Evolutionary conservation across 2,797 vertebrate species (phyloP).

Genomic region (Rhinichthys osculus): DNA sequence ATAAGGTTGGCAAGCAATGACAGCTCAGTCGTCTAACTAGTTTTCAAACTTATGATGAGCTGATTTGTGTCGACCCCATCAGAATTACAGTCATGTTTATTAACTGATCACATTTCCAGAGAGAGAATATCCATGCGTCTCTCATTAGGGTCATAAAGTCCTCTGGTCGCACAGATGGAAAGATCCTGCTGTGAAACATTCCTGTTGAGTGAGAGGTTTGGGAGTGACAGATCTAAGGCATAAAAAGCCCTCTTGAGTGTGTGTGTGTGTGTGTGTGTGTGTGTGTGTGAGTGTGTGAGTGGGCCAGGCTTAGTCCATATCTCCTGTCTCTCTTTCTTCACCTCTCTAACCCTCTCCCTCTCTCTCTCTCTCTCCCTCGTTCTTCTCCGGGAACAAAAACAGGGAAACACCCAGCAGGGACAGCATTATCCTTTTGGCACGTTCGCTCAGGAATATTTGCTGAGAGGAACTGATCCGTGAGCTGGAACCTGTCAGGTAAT

Average conservation of each 20-base stretch:
- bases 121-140: neutral
- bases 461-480: neutral
- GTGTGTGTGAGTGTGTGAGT: neutral
- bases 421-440: slow-evolving; percentile 12
- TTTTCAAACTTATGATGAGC: neutral
- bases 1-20: neutral
- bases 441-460: neutral
- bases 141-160: neutral
- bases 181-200: slow-evolving; percentile 22
- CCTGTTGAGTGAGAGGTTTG: slow-evolving; percentile 1
- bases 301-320: neutral
- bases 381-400: slow-evolving; percentile 8
- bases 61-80: neutral
- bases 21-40: neutral
- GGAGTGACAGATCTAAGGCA: neutral
- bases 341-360: neutral
- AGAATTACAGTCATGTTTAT: neutral
- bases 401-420: slow-evolving; percentile 34
- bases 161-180: slow-evolving; percentile 23
- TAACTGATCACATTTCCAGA: slow-evolving; percentile 9
- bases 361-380: neutral
- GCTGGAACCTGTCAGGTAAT: slow-evolving; percentile 3
- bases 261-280: neutral
- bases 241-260: neutral
- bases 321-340: neutral